Evolutionary conservation across 2,113 vertebrate genomes (phyloP), one percentile per base, ranked within the genome.

Genomic region (Ariopsis seemanni): DNA sequence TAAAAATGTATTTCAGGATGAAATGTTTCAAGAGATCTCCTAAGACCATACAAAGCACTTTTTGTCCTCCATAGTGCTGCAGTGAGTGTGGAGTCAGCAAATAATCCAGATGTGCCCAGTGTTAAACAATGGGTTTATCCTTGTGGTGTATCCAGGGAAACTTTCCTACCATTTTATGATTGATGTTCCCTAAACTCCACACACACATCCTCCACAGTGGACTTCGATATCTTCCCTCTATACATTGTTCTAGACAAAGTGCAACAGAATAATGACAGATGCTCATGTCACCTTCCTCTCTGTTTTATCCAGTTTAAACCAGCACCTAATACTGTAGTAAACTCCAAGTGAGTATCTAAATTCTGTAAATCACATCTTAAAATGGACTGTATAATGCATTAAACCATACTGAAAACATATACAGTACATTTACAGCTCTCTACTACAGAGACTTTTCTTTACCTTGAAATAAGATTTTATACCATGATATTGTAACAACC

Each of bases 61-160:
- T 53, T 58, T 50, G 82, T 88, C 72, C 86, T 88, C 86, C 57
- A 69, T 30, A 52, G 22, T 84, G 55, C 82, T 84, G 60, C 86
- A 67, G 34, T 78, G 58, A 83, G 48, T 89, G 86, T 80, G 42
- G 69, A 81, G 77, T 87, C 65, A 74, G 82, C 89, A 87, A 14
- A 89, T 89, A 53, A 81, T 82, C 83, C 85, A 82, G 85, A 87
- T 75, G 82, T 87, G 82, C 48, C 53, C 75, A 60, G 67, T 50
- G 60, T 81, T 85, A 83, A 87, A 90, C 87, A 85, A 88, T 87
- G 77, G 82, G 18, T 90, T 90, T 79, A 84, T 87, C 86, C 69
- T 86, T 71, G 71, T 87, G 85, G 84, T 79, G 83, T 75, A 63
- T 78, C 82, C 30, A 42, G 78, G 83, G 65, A 89, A 90, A 87